Evolutionary conservation across 2,888 invertebrate genomes (phyloP), one percentile per base, ranked within the genome.

Genomic region (Apamea crenata): DNA sequence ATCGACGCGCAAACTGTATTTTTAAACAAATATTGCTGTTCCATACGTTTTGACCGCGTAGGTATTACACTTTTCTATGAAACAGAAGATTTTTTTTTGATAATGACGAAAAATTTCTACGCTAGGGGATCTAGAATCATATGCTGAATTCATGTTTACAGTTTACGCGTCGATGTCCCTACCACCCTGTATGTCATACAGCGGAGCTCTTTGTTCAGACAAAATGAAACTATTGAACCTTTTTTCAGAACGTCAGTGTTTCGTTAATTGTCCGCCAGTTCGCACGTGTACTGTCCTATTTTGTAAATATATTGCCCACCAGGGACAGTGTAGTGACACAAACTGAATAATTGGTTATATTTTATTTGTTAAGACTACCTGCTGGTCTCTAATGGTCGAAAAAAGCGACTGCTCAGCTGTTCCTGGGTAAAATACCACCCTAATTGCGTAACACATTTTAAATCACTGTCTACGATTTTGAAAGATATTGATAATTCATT

Each of bases 211-310:
- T 82, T 84, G 76, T 84, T 32, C 65, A 59, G 36, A 66, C 65
- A 75, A 78, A 84, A 88, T 85, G n/a, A 78, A 87, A 88, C 86
- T 78, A 87, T 82, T 66, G 75, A 69, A 77, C n/a, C 16, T 44
- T 80, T 78, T 75, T 81, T 16, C 53, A 25, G 53, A 29, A 65
- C 74, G 79, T 44, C 85, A 61, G 71, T 74, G 75, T 81, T 74
- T 50, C 77, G 74, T 77, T 84, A 86, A 87, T 87, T 89, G 82
- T 77, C 77, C 76, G 14, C 65, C 56, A 44, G 81, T 80, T 79
- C 18, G 56, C 78, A 78, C 59, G 70, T 61, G 67, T 44, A 44
- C 32, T 32, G 61, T 77, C 40, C 73, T 81, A 75, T 77, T 78
- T 87, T 80, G 40, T 44, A 75, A 67, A 87, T 80, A 77, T 82